These are phyloP conservation scores for Promerops cafer DNA, from an alignment of 2,113 vertebrate species.

Conservation along the genomic window DNA sequence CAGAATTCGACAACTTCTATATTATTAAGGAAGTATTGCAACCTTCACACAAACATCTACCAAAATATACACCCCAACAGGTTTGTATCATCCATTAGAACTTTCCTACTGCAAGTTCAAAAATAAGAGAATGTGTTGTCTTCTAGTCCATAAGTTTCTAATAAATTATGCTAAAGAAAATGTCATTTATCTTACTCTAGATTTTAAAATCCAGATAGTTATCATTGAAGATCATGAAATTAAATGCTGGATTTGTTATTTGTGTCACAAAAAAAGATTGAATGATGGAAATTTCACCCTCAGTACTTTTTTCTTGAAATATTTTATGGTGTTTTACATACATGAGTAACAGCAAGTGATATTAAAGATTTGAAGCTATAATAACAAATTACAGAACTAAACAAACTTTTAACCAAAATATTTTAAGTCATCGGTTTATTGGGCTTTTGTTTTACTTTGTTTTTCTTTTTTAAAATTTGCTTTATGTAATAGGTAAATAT, in stretches of 20 bases:
- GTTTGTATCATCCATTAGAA: neutral
- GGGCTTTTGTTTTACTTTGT: fast-evolving
- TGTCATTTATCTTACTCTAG: neutral
- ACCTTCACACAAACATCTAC: neutral
- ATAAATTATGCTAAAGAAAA: neutral
- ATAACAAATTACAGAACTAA: neutral
- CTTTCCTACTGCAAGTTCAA: neutral
- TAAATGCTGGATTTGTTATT: neutral
- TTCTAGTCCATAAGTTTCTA: neutral
- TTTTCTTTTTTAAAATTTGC: neutral
- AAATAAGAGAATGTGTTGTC: neutral
- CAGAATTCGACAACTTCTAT: neutral
- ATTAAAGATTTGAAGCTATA: neutral
- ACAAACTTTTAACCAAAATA: neutral
- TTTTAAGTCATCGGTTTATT: neutral
- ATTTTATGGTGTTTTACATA: neutral
- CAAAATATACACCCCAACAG: neutral
- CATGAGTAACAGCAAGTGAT: neutral
- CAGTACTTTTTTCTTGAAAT: neutral
- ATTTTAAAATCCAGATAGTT: neutral
- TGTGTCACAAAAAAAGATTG: neutral
- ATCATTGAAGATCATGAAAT: neutral
- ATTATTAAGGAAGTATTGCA: neutral
- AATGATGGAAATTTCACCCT: neutral
- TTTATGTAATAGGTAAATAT: neutral